These are phyloP conservation scores for Sitobion miscanthi DNA, from an alignment of 1,140 invertebrate species.

Conservation along the genomic window DNA sequence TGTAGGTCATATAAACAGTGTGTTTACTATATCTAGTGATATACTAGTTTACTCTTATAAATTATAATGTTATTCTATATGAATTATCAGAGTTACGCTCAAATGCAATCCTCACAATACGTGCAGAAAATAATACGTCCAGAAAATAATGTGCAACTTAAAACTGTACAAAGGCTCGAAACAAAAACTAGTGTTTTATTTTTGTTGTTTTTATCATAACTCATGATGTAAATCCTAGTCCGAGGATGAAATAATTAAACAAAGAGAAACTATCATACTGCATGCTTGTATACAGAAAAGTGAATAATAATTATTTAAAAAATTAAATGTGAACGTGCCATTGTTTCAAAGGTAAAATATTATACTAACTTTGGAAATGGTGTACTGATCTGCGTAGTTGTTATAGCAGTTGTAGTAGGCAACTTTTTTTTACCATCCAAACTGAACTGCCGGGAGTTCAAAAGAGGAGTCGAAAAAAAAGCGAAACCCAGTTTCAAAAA, in stretches of 20 bases:
- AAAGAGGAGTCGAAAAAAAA: conserved; percentile 17
- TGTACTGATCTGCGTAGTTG: background rate
- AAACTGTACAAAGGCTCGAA: background rate
- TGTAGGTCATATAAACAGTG: background rate
- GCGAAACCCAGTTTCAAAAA: conserved; percentile 11
- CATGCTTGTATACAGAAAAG: background rate
- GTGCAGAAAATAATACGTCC: background rate
- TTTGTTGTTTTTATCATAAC: conserved; percentile 12
- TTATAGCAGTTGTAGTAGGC: background rate
- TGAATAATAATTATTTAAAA: conserved; percentile 25
- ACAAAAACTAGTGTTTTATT: conserved; percentile 9
- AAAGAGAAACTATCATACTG: background rate
- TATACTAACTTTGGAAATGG: conserved; percentile 14
- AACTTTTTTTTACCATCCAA: conserved; percentile 23
- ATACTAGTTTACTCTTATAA: background rate
- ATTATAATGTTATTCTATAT: background rate
- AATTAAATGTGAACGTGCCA: background rate
- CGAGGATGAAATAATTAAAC: conserved; percentile 5
- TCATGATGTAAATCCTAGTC: conserved; percentile 1
- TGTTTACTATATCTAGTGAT: background rate
- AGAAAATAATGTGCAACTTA: background rate
- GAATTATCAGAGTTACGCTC: background rate
- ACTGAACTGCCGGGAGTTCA: background rate
- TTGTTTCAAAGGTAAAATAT: conserved; percentile 36
- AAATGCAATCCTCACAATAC: background rate